phyloP scores from a whole-genome alignment of 1,140 invertebrate genomes.

The Brachionus rotundiformis region DNA sequence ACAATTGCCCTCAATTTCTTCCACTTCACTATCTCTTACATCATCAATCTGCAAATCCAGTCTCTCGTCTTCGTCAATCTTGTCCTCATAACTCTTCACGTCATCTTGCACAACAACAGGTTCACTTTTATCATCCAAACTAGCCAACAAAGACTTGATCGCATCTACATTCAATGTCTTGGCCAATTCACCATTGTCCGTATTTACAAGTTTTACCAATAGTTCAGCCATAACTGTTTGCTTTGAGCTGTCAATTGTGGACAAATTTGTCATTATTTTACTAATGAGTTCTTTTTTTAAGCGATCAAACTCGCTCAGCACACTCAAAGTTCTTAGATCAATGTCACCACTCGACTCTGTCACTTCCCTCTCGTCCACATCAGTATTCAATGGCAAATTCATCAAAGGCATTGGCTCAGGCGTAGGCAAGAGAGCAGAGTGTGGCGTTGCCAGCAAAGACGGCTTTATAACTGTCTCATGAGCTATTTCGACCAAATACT shows the following conservation, averaged over 20 bases:
- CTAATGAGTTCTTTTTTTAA: conserved; percentile 41
- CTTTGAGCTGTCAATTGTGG: not conserved
- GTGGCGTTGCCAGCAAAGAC: not conserved
- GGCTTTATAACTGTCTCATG: not conserved
- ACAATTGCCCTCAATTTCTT: conserved; percentile 25
- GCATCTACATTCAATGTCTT: conserved; percentile 20
- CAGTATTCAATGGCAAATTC: conserved; percentile 22
- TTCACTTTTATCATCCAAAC: not conserved
- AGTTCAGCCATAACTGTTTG: conserved; percentile 11
- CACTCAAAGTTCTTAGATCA: not conserved
- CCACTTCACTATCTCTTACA: not conserved
- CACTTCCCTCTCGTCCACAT: conserved; percentile 37
- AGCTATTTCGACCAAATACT: conserved; percentile 16
- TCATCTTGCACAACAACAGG: not conserved
- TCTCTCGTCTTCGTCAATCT: not conserved
- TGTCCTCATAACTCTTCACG: not conserved
- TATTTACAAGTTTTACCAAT: conserved; percentile 48
- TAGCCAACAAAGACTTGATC: not conserved
- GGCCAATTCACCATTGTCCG: conserved; percentile 14
- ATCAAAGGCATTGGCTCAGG: conserved; percentile 23
- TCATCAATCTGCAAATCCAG: conserved; percentile 33
- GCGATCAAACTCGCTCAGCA: not conserved
- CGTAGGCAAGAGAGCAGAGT: not conserved
- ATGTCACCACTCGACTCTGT: not conserved
- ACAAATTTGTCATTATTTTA: conserved; percentile 47